Conservation (phyloP, 2,797 vertebrate genomes). For the Myotis pilosus region DNA sequence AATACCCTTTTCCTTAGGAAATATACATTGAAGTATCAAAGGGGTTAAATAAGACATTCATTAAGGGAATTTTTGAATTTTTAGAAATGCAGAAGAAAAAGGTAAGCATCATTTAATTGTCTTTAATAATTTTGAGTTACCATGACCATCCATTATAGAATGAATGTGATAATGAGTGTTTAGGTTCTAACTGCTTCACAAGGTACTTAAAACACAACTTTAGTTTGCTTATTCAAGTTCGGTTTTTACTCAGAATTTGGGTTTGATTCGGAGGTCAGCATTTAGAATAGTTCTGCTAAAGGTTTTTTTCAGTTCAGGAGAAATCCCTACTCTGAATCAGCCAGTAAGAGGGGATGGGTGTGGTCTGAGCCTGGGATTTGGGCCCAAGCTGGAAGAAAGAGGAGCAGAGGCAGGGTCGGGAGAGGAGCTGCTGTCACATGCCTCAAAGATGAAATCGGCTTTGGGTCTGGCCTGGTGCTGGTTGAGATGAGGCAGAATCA, state of each 20-base stretch:
- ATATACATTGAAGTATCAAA: background rate
- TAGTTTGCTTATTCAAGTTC: background rate
- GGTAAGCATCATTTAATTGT: background rate
- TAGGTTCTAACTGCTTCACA: background rate
- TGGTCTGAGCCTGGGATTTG: background rate
- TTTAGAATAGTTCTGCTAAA: conserved; percentile 1
- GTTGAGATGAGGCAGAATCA: background rate
- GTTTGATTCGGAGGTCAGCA: conserved; percentile 19
- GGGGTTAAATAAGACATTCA: background rate
- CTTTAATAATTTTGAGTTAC: background rate
- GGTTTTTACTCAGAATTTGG: conserved; percentile 47
- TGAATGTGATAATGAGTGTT: background rate
- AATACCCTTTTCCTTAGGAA: conserved; percentile 28
- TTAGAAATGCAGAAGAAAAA: background rate
- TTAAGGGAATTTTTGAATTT: background rate
- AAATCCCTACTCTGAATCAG: background rate
- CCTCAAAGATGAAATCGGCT: background rate
- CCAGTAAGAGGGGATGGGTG: background rate
- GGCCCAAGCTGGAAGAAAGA: background rate
- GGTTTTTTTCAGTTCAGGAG: background rate
- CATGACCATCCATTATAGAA: background rate
- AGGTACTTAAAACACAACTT: background rate
- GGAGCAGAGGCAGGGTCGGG: background rate
- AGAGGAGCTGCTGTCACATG: background rate
- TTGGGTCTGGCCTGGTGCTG: background rate